Evolutionary conservation across 2,113 vertebrate genomes (phyloP).

Genomic region (Semnopithecus entellus): DNA sequence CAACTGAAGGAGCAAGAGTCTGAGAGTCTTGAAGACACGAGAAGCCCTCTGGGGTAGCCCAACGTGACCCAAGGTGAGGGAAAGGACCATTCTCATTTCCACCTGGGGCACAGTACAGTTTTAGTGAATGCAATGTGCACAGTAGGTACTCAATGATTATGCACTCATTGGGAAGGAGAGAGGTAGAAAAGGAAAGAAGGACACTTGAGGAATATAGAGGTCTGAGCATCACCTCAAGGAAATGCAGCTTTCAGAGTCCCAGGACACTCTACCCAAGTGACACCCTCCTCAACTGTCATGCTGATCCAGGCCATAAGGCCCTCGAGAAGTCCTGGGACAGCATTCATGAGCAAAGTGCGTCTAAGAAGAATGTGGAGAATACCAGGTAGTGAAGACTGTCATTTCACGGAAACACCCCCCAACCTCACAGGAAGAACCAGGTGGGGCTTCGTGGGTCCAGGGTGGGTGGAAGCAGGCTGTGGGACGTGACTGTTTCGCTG

Average conservation of each 20-base stretch:
- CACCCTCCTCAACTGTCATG: neutral
- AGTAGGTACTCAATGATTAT: too few relatives aligned
- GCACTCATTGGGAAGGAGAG: neutral
- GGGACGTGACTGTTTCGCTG: neutral
- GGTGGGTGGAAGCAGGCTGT: neutral
- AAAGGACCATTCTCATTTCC: neutral
- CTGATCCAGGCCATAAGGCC: neutral
- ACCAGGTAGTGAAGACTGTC: neutral
- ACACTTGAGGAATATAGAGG: neutral
- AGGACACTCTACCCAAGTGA: accelerated
- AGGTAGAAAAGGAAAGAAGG: neutral
- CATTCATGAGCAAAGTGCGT: neutral
- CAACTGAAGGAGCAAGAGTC: neutral
- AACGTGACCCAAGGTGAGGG: neutral
- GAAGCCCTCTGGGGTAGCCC: neutral
- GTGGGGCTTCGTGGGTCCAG: neutral
- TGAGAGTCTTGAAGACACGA: neutral
- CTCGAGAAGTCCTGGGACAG: neutral
- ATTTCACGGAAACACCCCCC: neutral
- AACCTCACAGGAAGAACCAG: neutral
- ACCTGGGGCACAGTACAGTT: neutral
- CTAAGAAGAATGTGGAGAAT: neutral
- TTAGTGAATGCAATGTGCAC: too few relatives aligned
- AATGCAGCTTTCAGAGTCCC: neutral
- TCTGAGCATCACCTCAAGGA: neutral